Evolutionary conservation across 2,113 vertebrate species (phyloP), one percentile per base, ranked within the genome.

Genomic region (Gavialis gangeticus): DNA sequence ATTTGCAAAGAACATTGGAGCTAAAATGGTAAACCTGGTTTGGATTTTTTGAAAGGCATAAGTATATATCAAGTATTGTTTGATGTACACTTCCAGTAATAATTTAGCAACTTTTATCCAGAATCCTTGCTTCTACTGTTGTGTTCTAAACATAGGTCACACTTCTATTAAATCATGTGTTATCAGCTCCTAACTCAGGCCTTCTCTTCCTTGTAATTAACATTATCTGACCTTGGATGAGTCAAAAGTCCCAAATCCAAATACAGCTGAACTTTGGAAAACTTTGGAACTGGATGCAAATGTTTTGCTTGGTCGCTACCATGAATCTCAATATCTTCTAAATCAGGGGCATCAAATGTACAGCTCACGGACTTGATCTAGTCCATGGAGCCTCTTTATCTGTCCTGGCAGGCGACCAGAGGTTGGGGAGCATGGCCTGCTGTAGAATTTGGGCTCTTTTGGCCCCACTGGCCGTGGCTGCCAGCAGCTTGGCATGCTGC

Each of bases 191-290:
- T 77, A n/a, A n/a, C 64, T 71, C 11, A 13, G 67, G 10, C 8
- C 37, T 79, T 10, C 13, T 5, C 25, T 91, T 80, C 37, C 37
- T 77, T 85, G 11, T 75, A 13, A n/a, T 71, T 82, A 30, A 59
- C 16, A 12, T 28, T 79, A 21, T 34, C 85, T 77, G 28, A 25
- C 75, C 8, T 24, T 64, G 55, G 16, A 56, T 77, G 28, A 77
- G 60, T 67, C 25, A 79, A 30, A 54, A 82, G 21, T n/a, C 82
- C 54, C 79, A 81, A 27, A 76, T 93, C 64, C 57, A 58, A 66
- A 37, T 21, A 76, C 0, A 0, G 22, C 58, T 84, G 55, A 77
- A n/a, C 4, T 1, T 0, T 28, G 34, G 79, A 64, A 37, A 63
- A 62, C 27, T 34, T 59, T 76, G 67, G 69, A 66, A 82, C 78